Conservation (phyloP, 1,140 invertebrate genomes). For the Ceratoteleas bidentatus region DNA sequence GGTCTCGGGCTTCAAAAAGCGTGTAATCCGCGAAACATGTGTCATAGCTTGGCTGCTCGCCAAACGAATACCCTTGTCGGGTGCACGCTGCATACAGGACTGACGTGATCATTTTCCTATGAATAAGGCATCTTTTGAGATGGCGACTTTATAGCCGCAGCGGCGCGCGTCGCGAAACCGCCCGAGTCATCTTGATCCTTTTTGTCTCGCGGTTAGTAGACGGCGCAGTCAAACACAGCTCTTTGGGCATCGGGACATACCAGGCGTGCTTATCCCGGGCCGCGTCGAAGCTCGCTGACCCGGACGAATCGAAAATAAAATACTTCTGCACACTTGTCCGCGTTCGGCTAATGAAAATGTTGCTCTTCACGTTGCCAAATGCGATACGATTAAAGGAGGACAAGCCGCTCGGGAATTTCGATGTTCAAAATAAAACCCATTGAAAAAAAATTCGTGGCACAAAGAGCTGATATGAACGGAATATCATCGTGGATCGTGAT, state of each 20-base stretch:
- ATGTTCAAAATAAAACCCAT: too few relatives aligned
- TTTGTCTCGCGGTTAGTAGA: slow-evolving; percentile 52
- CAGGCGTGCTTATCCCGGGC: slow-evolving; percentile 34
- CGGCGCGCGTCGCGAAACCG: slow-evolving; percentile 35
- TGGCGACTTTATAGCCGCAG: slow-evolving; percentile 52
- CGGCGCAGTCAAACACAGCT: slow-evolving; percentile 51
- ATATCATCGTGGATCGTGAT: too few relatives aligned
- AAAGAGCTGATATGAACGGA: too few relatives aligned
- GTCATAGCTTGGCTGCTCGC: slow-evolving; percentile 47
- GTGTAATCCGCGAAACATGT: slow-evolving; percentile 51
- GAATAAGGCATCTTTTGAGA: slow-evolving; percentile 62
- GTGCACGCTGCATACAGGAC: slow-evolving; percentile 56
- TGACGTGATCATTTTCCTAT: slow-evolving; percentile 63
- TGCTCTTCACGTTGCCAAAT: too few relatives aligned
- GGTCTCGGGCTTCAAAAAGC: slow-evolving; percentile 51
- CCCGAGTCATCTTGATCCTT: slow-evolving; percentile 47
- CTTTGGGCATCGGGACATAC: slow-evolving; percentile 42
- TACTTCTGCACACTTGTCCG: slow-evolving; percentile 3
- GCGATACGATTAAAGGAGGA: too few relatives aligned
- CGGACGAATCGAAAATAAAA: slow-evolving; percentile 31
- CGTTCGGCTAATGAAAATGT: background rate
- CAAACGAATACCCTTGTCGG: slow-evolving; percentile 59
- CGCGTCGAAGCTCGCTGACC: slow-evolving; percentile 29
- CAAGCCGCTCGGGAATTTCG: too few relatives aligned
- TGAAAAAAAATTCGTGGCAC: too few relatives aligned